Conservation (phyloP, 2,888 invertebrate genomes). For the Hypercompe scribonia region DNA sequence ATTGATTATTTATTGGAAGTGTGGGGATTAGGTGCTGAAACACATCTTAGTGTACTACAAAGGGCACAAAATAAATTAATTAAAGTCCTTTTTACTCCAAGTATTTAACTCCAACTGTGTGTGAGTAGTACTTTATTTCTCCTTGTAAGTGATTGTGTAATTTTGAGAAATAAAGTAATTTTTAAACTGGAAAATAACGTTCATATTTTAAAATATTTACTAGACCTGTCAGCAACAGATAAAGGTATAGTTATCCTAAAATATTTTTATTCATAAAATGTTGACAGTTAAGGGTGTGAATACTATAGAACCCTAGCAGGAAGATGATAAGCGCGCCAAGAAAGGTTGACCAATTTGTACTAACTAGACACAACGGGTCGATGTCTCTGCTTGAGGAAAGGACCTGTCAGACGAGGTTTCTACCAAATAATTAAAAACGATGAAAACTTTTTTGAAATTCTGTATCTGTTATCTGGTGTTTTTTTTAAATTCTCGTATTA, state of each 20-base stretch:
- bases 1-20: no score
- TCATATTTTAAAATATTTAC: background rate
- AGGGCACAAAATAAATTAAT: no score
- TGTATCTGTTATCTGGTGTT: background rate
- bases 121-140: no score
- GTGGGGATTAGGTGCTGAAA: no score
- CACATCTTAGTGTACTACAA: no score
- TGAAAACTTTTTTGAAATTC: background rate
- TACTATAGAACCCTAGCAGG: background rate
- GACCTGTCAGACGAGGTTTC: background rate
- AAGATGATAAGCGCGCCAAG: background rate
- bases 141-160: no score
- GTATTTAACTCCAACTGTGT: no score
- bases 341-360: slow-evolving; percentile 2
- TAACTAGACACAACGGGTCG: background rate
- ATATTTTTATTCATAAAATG: background rate
- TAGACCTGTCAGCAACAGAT: background rate
- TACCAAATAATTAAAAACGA: background rate
- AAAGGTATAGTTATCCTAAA: background rate
- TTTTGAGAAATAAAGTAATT: no score
- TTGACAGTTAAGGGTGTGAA: background rate
- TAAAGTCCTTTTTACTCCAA: no score
- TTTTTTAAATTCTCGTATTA: background rate
- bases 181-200: no score
- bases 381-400: background rate